Base-by-base conservation (phyloP, 1,140 invertebrate species). In the Geopemphigus sp. region DNA sequence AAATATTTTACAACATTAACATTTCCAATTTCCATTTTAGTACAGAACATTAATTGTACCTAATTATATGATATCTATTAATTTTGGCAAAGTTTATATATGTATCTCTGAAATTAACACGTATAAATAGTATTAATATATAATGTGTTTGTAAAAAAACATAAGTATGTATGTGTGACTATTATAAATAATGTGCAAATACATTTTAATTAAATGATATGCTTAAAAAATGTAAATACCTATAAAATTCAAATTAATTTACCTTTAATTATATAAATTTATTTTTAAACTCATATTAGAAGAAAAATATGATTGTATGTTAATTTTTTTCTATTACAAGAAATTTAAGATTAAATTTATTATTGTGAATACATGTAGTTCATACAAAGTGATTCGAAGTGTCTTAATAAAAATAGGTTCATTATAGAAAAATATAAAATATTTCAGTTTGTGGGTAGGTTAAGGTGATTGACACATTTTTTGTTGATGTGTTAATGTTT, bases 391-490 rank as follows among this genome's bases (percentile, higher is more conserved):
- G 22, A 19, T 19, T 70, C 66, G 29, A 53, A 53, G 24, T 12
- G 15, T 53, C 24, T 17, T 53, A 53, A 70, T 17, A 53, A 26
- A 70, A 70, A 53, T 70, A 53, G 15, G 19, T 53, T 53, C 24
- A 11, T 19, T 1, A 11, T 26, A 72, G 8, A 1, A 29, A 15
- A 54, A 54, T 53, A 54, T 72, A 29, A 72, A 29, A 8, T 32
- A 17, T 47, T 54, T 53, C 47, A 19, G 19, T 24, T 17, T 70
- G 10, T 54, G n/a, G 63, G n/a, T 50, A 53, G 8, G 68, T 29
- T 61, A 63, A 78, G 29, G 74, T 63, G 39, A 78, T 78, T 78
- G 56, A 61, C 74, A 78, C 57, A 50, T 76, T 76, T 72, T 63
- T 59, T 39, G 57, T 59, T 39, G 57, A 63, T 59, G 22, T 50